Conservation (phyloP, 2,797 vertebrate genomes). For the Mycteria americana region DNA sequence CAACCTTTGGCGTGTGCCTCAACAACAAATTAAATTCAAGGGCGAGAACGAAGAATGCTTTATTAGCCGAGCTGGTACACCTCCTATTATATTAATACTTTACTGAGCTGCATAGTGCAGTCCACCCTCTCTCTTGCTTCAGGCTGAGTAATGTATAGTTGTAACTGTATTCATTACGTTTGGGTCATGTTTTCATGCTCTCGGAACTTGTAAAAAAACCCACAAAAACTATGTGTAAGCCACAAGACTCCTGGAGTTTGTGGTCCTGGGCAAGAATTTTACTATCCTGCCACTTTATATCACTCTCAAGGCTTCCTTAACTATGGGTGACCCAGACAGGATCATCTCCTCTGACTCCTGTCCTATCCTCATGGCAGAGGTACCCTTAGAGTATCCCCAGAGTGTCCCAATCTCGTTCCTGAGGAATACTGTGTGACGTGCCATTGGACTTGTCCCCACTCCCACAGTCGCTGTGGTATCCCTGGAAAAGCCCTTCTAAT, state of each 20-base stretch:
- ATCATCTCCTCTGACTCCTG: not conserved
- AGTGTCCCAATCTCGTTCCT: not conserved
- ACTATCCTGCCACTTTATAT: not conserved
- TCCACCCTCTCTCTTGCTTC: not conserved
- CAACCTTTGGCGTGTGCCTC: not conserved
- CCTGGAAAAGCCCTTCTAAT: not conserved
- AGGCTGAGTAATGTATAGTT: not conserved
- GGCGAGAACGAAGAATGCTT: not conserved
- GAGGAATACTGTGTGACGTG: not conserved
- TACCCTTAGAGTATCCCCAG: not conserved
- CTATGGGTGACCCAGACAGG: not conserved
- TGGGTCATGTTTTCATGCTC: not conserved
- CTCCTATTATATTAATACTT: not conserved
- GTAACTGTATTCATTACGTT: not conserved
- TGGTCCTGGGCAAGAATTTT: not conserved
- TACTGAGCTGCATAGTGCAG: not conserved
- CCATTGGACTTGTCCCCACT: not conserved
- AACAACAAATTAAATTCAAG: constrained; percentile 10
- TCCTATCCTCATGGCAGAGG: not conserved
- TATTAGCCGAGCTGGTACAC: not conserved
- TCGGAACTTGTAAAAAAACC: not conserved
- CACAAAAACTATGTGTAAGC: not conserved
- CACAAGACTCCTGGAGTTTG: not conserved
- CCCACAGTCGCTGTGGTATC: not conserved
- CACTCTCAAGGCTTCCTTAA: not conserved